Conservation (phyloP, 2,888 invertebrate genomes). For the Antheraea assamensis region DNA sequence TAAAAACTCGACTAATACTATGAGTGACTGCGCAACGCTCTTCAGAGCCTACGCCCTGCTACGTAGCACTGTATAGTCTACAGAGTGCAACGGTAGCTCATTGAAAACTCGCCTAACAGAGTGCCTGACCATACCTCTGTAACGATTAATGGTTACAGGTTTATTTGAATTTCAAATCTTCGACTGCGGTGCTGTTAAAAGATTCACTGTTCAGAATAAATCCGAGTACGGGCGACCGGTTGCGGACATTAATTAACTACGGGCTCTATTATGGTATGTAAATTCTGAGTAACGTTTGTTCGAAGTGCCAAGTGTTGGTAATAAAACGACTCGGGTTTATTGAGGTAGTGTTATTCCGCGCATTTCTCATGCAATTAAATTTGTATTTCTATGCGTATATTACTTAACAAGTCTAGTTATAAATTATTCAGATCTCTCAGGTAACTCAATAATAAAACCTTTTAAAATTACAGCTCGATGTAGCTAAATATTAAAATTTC, state of each 20-base stretch:
- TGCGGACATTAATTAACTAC: conserved; percentile 18
- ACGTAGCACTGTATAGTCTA: neutral
- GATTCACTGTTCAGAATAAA: conserved; percentile 16
- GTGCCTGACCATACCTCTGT: conserved; percentile 9
- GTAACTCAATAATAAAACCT: neutral
- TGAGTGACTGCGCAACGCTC: neutral
- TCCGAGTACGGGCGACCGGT: neutral
- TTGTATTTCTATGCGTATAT: neutral
- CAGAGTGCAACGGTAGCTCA: neutral
- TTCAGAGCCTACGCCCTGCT: neutral
- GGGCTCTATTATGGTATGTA: conserved; percentile 18
- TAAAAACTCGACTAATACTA: neutral
- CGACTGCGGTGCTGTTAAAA: conserved; percentile 15
- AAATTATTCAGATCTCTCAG: neutral
- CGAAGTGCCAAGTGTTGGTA: neutral
- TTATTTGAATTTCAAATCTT: conserved; percentile 23
- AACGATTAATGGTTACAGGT: conserved; percentile 16
- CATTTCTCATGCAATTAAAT: neutral
- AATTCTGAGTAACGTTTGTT: conserved; percentile 5
- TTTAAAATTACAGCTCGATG: neutral
- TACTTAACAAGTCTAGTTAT: neutral
- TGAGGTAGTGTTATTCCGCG: neutral
- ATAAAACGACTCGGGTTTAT: neutral
- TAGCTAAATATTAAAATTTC: neutral
- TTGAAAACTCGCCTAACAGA: neutral